Base-by-base conservation (phyloP, 2,797 vertebrate species). In the Galaxias olidus region DNA sequence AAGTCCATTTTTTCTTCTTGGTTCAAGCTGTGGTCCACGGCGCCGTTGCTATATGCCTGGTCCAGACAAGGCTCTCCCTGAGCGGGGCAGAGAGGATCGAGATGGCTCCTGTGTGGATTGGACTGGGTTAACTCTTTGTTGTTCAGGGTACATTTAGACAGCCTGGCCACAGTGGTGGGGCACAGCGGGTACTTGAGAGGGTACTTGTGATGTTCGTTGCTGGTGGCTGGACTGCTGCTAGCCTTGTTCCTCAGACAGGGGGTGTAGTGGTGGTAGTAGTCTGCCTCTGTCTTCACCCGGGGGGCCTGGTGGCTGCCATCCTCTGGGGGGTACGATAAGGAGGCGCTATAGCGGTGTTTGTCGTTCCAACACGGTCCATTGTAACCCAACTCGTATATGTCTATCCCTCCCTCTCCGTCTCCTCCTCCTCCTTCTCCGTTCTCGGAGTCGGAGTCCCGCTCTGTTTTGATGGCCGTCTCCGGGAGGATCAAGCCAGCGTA, bases 401-500 rank as follows among this genome's bases (percentile, higher is more conserved):
- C 49, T 30, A 30, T 6, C 30, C 30, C 30, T 6, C 30, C 30
- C 6, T 6, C 30, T 30, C 30, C 30, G 40, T 75, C 75, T 42
- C 30, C 30, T 30, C 30, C 30, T 30, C 30, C 30, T 41, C 77
- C 75, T 42, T 72, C 76, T 20, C 71, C 49, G 0, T 90, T 90
- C 66, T 93, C 91, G 0, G 90, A 87, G 64, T 93, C 92, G 0
- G 90, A 90, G 73, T 94, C 92, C 0, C 87, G 88, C 71, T 95
- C 94, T 0, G 40, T 91, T 83, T 95, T 95, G 71, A 95, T 91
- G 10, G 89, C 86, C 5, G 79, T 81, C 10, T 91, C 87, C 3
- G 87, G 77, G 4, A 89, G 75, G 59, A 84, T 14, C 1, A 81
- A 17, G 8, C 80, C 52, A 0, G 79, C 73, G 42, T 86, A 88